A percentile compares a stretch with the other conserved stretches of the same genome.
phyloP scores from a whole-genome alignment of 2,797 vertebrate genomes.

The Pachyuromys duprasi region DNA sequence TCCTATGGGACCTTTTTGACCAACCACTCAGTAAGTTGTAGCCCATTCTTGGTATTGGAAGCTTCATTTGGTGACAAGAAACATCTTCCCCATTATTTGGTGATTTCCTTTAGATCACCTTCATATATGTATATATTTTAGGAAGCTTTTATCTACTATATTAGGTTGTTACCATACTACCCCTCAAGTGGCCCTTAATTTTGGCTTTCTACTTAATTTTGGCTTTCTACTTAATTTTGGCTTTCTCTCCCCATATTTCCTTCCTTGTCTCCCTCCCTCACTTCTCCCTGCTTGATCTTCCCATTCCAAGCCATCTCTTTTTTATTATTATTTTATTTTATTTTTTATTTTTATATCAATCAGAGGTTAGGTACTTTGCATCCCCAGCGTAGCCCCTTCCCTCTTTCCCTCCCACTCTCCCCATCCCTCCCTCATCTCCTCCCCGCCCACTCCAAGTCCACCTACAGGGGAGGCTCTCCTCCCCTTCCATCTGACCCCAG shows the following conservation, averaged over 20 bases:
- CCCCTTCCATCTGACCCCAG: too few relatives aligned
- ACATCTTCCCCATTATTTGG: neutral
- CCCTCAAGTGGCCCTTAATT: neutral
- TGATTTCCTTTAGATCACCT: neutral
- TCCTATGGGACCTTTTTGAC: neutral
- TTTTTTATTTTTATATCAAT: too few relatives aligned
- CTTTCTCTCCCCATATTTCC: neutral
- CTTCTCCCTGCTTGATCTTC: neutral
- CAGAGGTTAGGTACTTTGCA: too few relatives aligned
- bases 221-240: neutral
- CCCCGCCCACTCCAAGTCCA: too few relatives aligned
- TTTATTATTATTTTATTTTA: too few relatives aligned
- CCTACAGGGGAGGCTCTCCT: too few relatives aligned
- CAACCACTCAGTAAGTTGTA: neutral
- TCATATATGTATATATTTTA: neutral
- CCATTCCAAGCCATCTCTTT: neutral
- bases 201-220: neutral
- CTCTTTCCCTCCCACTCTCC: too few relatives aligned
- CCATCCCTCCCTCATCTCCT: too few relatives aligned
- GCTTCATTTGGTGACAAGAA: neutral
- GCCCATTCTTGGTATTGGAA: neutral
- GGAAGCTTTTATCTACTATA: neutral
- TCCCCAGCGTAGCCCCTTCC: too few relatives aligned
- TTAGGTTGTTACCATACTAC: neutral
- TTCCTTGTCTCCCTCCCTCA: neutral